Base-by-base conservation (phyloP, 2,888 invertebrate species). In the Hypolimnas misippus region DNA sequence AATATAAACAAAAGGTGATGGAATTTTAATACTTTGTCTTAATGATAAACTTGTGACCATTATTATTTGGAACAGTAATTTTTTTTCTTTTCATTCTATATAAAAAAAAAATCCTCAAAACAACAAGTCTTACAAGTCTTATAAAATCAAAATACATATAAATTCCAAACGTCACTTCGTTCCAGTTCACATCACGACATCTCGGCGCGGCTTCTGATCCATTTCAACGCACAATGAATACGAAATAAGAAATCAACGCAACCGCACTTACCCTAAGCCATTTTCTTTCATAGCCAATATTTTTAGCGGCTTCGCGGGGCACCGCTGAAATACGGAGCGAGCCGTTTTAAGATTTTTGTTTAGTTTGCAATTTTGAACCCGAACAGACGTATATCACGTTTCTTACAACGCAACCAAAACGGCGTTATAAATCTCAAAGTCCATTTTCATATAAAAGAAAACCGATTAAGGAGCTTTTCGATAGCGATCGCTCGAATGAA, bases 371-470 rank as follows among this genome's bases (percentile, higher is more conserved):
- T 84, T 87, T 84, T 84, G 79, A 82, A 79, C 78, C 80, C 73
- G 70, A 76, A 73, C 77, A 78, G 79, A 81, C 81, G 82, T 87
- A 87, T 86, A 87, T 85, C 84, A 86, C 83, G 83, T 80, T 84
- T 81, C 78, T 79, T 81, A 82, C 81, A 80, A 83, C 82, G 83
- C 79, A 87, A 86, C 89, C 83, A 84, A 87, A 89, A 87, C 81
- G 84, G 82, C 79, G 78, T 79, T 84, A 90, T 92, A 92, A 91
- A 91, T 90, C 88, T 86, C 75, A 86, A 86, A 90, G 89, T 88
- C 89, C 79, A 88, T 91, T 90, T 90, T 90, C 87, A 89, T 91
- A 89, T 88, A 89, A 89, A 90, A 89, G 89, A 90, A 91, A 92
- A 89, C 85, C 90, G 91, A 91, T 92, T 91, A 91, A 90, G 88